Base-by-base conservation (phyloP, 2,888 invertebrate species). In the Drosophila formosana region DNA sequence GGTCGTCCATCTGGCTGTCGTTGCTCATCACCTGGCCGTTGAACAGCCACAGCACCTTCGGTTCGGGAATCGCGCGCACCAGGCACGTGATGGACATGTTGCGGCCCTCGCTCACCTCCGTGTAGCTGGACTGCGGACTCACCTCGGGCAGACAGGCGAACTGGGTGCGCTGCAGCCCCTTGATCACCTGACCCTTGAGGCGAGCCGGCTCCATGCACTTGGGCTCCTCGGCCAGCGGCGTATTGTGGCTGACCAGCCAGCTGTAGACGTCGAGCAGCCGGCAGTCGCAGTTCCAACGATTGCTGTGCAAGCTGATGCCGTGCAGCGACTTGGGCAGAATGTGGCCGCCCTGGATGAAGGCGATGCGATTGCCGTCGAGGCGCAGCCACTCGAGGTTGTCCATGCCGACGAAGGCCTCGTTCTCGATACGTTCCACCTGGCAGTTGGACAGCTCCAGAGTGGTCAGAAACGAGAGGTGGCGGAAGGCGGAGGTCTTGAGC, bases 281-380 rank as follows among this genome's bases (percentile, higher is more conserved):
- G 92, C 98, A 98, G 92, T 97, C 97, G 92, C 98, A 98, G 80
- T 95, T 94, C 98, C 97, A 98, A 77, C 96, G 96, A 94, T 98
- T 98, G 91, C 95, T 96, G 91, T 97, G 96, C 79, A 98, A 93
- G 87, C 96, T 95, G 66, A 97, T 94, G 65, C 96, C 97, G 83
- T 96, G 95, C 80, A 97, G 93, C 52, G 95, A 95, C 71, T 95
- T 95, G n/a, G 97, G 96, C 57, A 96, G 93, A 83, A 96, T 95
- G 89, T 94, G 94, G 66, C 93, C 94, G 50, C 96, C 96, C 89
- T 95, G 94, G 82, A 97, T 94, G 84, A 94, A 94, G 64, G 95
- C 94, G 89, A 98, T 94, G 87, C 94, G 94, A 93, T 98, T 98
- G 76, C 96, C 96, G 87, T 97, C 96, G 82, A 98, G 93, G 84